Evolutionary conservation across 2,113 vertebrate genomes (phyloP).

Genomic region (Pseudolaguvia tuberculata): DNA sequence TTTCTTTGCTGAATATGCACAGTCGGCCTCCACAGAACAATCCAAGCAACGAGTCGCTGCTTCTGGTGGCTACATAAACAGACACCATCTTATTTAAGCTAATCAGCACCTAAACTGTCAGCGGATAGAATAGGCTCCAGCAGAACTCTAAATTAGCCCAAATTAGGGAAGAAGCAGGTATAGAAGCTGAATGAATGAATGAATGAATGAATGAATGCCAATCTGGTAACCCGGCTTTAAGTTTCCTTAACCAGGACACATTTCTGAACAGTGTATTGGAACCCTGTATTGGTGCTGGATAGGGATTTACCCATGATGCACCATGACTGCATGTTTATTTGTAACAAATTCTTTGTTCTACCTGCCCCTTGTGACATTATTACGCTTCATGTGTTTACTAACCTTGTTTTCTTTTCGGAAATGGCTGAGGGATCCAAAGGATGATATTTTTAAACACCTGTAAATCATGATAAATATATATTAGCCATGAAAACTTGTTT

Average conservation of each 20-base stretch:
- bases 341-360: background rate
- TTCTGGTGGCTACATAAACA: constrained; percentile 63
- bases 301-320: background rate
- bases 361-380: background rate
- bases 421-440: constrained; percentile 77
- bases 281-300: background rate
- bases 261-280: too few species aligned
- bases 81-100: background rate
- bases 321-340: background rate
- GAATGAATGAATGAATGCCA: too few species aligned
- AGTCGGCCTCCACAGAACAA: constrained; percentile 68
- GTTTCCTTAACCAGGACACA: background rate
- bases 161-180: too few species aligned
- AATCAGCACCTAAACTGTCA: background rate
- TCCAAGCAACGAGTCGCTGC: constrained; percentile 71
- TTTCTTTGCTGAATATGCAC: constrained; percentile 75
- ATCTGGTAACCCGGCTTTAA: background rate
- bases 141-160: too few species aligned
- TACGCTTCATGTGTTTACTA: constrained; percentile 2
- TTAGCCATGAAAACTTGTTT: too few species aligned
- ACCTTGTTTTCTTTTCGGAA: constrained; percentile 75
- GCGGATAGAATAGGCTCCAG: too few species aligned
- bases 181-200: too few species aligned
- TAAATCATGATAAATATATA: constrained; percentile 14
- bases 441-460: constrained; percentile 79